phyloP scores from a whole-genome alignment of 23 tunicate genomes.

The Halocynthia roretzi region DNA sequence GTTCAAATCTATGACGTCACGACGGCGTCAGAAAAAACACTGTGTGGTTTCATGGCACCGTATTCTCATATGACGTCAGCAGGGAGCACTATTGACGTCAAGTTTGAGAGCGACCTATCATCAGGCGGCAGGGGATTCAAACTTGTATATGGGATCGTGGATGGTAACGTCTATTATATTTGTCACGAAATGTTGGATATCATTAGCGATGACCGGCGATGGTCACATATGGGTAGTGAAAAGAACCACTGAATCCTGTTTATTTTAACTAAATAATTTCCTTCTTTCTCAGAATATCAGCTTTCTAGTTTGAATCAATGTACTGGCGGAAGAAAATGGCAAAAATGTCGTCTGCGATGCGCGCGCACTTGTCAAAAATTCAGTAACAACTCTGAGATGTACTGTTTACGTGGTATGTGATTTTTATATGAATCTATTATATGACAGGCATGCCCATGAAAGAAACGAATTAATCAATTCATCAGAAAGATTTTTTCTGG shows the following conservation, averaged over 20 bases:
- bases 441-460: slow-evolving; percentile 2
- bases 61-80: slow-evolving; percentile 16
- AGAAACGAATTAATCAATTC: slow-evolving; percentile 7
- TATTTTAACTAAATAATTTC: too few relatives aligned
- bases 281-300: slow-evolving; percentile 12
- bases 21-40: slow-evolving; percentile 12
- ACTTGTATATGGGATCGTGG: slow-evolving; percentile 42
- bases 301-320: slow-evolving; percentile 22
- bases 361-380: slow-evolving; percentile 43
- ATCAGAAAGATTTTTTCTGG: not conserved
- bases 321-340: slow-evolving; percentile 52
- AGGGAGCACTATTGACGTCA: slow-evolving; percentile 28
- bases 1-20: slow-evolving; percentile 23
- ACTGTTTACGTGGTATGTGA: slow-evolving; percentile 5
- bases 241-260: too few relatives aligned
- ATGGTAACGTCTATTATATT: slow-evolving; percentile 4
- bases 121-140: slow-evolving; percentile 78
- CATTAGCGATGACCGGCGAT: too few relatives aligned
- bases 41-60: slow-evolving; percentile 57
- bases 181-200: not conserved
- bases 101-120: slow-evolving; percentile 51
- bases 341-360: slow-evolving; percentile 49
- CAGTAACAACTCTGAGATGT: slow-evolving; percentile 22
- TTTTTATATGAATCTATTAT: not conserved
- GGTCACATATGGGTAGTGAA: too few relatives aligned